Evolutionary conservation across 2,113 vertebrate species (phyloP), one percentile per base, ranked within the genome.

Genomic region (Rallus limicola): DNA sequence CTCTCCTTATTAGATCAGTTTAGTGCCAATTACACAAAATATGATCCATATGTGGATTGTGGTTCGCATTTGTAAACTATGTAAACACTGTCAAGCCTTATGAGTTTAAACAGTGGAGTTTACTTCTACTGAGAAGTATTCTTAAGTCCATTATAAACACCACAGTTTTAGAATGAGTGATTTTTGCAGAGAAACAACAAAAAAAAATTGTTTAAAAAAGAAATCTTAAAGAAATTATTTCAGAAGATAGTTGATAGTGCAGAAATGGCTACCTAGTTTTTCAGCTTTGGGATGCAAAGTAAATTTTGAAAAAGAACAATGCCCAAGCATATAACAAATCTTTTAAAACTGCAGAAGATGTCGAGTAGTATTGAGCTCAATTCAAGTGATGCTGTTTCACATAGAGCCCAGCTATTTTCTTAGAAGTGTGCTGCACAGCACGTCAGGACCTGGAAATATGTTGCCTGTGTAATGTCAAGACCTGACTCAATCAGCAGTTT

Each of bases 371-470:
- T 69, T 80, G 48, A 88, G 34, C 9, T 33, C 0, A 0, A 63
- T 33, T 83, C 25, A 29, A 83, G 50, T 13, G 3, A 2, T 18
- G 72, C 25, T 38, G 46, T 65, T 92, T 44, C 90, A 90, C 71
- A 14, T 33, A 10, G 55, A 86, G 75, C 65, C n/a, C 38, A 79
- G 53, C 53, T 44, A 44, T 90, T 88, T 91, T 68, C 85, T 77
- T 42, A 36, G 68, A 80, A 94, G 59, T 36, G 93, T 91, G 84
- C 82, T 93, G 72, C 93, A 82, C 76, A 82, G 92, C 76, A 33
- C 82, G 65, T 91, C 95, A 74, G 71, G 96, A 97, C 96, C 97
- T 95, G 97, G 97, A 97, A 96, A 88, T 94, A 82, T 82, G 71
- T 21, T 95, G 82, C 63, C 65, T 89, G 85, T 78, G 94, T 96